Conservation (phyloP, 2,888 invertebrate species). For the Eupithecia vulgata region DNA sequence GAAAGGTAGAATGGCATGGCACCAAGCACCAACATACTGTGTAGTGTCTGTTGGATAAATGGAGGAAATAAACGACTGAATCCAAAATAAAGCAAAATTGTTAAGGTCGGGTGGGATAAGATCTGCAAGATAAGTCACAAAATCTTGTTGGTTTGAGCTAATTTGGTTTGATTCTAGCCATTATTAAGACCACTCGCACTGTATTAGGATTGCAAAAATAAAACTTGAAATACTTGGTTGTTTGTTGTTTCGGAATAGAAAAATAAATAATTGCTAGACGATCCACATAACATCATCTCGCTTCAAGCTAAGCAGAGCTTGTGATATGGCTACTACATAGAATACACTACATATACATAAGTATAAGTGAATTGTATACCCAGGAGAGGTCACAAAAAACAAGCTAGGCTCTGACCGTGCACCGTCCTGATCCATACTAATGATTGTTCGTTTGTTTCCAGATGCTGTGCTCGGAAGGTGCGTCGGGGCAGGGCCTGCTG, state of each 20-base stretch:
- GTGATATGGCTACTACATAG: not conserved
- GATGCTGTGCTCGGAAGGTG: slow-evolving; percentile 81
- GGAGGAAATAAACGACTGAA: not conserved
- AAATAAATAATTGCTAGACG: not conserved
- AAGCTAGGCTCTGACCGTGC: not conserved
- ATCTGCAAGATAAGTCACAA: no score
- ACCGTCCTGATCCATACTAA: not conserved
- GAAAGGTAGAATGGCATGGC: not conserved
- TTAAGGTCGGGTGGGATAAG: no score
- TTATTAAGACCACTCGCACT: not conserved
- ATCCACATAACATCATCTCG: not conserved
- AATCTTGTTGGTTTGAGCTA: no score
- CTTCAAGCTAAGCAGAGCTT: not conserved
- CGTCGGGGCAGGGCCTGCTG: slow-evolving; percentile 78
- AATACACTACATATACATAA: not conserved
- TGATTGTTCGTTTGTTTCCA: slow-evolving; percentile 47
- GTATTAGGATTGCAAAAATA: not conserved
- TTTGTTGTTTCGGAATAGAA: no score
- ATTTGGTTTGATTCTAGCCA: not conserved
- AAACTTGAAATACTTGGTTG: no score
- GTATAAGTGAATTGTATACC: not conserved
- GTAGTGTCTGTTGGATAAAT: not conserved
- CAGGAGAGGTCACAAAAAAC: no score
- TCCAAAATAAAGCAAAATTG: no score
- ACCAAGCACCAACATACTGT: not conserved